Evolutionary conservation across 2,113 vertebrate genomes (phyloP), one percentile per base, ranked within the genome.

Genomic region (Nesoenas mayeri): DNA sequence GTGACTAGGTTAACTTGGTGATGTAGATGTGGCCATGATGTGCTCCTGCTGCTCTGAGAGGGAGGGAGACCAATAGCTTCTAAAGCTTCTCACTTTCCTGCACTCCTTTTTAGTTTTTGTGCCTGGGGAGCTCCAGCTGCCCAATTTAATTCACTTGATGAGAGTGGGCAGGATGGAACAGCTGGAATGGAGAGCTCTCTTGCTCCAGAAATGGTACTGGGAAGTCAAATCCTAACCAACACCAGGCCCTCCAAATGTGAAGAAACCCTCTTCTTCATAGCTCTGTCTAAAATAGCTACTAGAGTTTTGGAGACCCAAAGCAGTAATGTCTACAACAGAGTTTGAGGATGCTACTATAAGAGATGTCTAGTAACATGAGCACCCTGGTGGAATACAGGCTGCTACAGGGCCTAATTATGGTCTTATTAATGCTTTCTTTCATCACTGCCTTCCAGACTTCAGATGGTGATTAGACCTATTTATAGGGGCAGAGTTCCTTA

Each of bases 391-490:
- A 92, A 83, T 92, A 65, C 83, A 90, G 94, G 75, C 69, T 87
- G 69, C 94, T 94, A 79, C 24, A 4, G 95, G 81, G 89, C 91
- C 95, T 97, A 95, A 98, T 97, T 96, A 94, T 57, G 79, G 56
- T 65, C 81, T 91, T 91, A 72, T 95, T 97, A 97, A 94, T 95
- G 93, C 89, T 91, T 96, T 89, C 86, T 88, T 95, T 93, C 95
- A 94, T 96, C 82, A 88, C 69, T 67, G 26, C 92, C 94, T 98
- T 96, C 70, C 85, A 93, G 91, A 13, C 82, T 95, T 94, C 75
- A 88, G 85, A 91, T 95, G 95, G 57, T 97, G 97, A 98, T 98
- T 97, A 98, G 95, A 64, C 97, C 98, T 98, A 97, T 98, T 98
- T 98, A 98, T 98, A 98, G 98, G 96, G 97, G 85, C 93, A 93